Percentiles rank a stretch among this genome's conserved stretches.
phyloP scores from a whole-genome alignment of 2,797 vertebrate species.

The Peromyscus eremicus region DNA sequence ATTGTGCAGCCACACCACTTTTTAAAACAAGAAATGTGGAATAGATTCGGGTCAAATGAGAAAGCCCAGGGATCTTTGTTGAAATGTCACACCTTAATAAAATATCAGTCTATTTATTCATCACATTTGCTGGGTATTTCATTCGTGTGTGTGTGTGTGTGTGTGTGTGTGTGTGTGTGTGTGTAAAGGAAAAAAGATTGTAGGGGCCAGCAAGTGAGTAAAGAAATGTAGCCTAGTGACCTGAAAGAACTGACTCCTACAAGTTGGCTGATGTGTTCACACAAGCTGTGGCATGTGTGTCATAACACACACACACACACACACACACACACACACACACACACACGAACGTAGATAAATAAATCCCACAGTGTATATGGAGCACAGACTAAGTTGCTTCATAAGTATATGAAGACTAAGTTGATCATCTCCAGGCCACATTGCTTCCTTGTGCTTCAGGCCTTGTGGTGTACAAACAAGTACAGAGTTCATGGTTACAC shows the following conservation, averaged over 20 bases:
- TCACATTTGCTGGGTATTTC: slow-evolving; percentile 5
- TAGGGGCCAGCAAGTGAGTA: neutral
- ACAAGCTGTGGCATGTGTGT: neutral
- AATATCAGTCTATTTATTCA: neutral
- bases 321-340: no score
- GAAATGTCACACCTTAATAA: neutral
- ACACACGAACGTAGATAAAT: neutral
- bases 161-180: neutral
- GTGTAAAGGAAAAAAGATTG: neutral
- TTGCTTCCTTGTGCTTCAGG: neutral
- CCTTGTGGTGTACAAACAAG: neutral
- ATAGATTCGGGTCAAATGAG: neutral
- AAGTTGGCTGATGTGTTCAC: neutral
- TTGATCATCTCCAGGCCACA: neutral
- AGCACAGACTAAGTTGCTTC: neutral
- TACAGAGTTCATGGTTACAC: neutral
- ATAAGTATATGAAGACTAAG: neutral
- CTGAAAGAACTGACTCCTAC: neutral
- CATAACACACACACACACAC: neutral
- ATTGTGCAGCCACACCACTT: neutral
- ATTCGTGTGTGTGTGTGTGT: neutral
- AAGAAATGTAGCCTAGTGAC: neutral
- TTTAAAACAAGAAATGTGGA: neutral
- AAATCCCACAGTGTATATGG: neutral
- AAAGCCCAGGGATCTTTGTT: neutral